These are phyloP conservation scores for Trinorchestia longiramus DNA, from an alignment of 1,140 invertebrate genomes.

Conservation along the genomic window DNA sequence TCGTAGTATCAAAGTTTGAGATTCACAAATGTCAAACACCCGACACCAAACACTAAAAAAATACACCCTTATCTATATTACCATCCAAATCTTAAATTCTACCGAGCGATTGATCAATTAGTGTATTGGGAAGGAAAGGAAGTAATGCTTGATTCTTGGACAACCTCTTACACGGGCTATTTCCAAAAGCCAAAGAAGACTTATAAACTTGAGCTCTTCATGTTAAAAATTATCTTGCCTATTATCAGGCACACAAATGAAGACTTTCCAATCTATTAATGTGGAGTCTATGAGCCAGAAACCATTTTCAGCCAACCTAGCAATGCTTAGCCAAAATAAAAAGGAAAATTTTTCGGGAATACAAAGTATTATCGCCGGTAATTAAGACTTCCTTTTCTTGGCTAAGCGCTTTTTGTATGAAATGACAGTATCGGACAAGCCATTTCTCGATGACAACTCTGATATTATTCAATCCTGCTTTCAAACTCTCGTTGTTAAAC, in stretches of 20 bases:
- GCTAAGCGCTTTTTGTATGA: not conserved
- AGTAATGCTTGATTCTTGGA: not conserved
- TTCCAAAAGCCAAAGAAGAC: not conserved
- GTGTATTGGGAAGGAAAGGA: not conserved
- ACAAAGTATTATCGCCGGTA: not conserved
- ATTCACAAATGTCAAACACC: not conserved
- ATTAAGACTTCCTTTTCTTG: not conserved
- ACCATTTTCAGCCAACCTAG: no score
- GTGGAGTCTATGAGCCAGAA: not conserved
- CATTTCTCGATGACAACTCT: not conserved
- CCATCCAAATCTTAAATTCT: not conserved
- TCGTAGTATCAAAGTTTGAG: not conserved
- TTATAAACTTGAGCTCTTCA: not conserved
- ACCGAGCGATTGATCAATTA: not conserved
- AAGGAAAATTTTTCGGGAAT: no score
- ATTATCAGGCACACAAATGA: not conserved
- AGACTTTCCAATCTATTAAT: not conserved
- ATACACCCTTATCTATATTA: not conserved
- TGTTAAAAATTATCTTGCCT: not conserved
- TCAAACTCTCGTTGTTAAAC: not conserved
- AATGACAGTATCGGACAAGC: not conserved
- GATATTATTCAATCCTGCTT: not conserved
- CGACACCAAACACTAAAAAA: not conserved
- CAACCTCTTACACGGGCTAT: not conserved
- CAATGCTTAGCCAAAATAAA: no score